Evolutionary conservation across 2,888 invertebrate genomes (phyloP), one percentile per base, ranked within the genome.

Genomic region (Lepidonotus clava): DNA sequence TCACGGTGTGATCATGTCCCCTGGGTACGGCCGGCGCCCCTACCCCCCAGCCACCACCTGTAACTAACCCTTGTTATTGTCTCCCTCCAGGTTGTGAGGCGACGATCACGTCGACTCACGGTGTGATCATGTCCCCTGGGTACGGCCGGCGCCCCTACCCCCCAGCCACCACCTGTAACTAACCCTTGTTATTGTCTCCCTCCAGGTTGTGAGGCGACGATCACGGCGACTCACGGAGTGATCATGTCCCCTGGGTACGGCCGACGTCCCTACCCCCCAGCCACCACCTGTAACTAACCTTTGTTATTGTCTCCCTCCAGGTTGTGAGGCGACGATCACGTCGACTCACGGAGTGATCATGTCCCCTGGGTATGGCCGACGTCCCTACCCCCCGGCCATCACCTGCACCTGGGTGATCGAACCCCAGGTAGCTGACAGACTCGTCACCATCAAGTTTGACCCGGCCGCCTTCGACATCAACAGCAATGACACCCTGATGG

Each of bases 321-420:
- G 67, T 18, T 67, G 67, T 36, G 24, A 67, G 1, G 67, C 36
- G 4, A 28, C 14, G 36, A 2, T 67, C 14, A 67, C 32, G 8
- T 18, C 67, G 24, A 67, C n/a, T n/a, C 67, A 67, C 6, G 76
- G 76, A 21, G 36, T 76, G 76, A 76, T 76, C 24, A 76, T 76
- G 38, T 40, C 36, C 21, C 36, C 76, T 36, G 38, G 34, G 36
- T 34, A 28, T 14, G 6, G 34, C 24, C n/a, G 28, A 2, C 28
- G 28, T 11, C 61, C 61, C 24, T 61, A 61, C 61, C 61, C 61
- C 24, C 5, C 61, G 24, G 61, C 61, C 28, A 61, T 61, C 28
- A 61, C 61, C 5, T 76, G 76, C 38, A 40, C 40, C 8, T 76
- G 76, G 76, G 36, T 8, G 38, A 76, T 76, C 32, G 18, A 1